Percentiles rank a stretch among this genome's conserved stretches.
Conservation (phyloP, 2,888 invertebrate genomes). For the Toxonevra muliebris region DNA sequence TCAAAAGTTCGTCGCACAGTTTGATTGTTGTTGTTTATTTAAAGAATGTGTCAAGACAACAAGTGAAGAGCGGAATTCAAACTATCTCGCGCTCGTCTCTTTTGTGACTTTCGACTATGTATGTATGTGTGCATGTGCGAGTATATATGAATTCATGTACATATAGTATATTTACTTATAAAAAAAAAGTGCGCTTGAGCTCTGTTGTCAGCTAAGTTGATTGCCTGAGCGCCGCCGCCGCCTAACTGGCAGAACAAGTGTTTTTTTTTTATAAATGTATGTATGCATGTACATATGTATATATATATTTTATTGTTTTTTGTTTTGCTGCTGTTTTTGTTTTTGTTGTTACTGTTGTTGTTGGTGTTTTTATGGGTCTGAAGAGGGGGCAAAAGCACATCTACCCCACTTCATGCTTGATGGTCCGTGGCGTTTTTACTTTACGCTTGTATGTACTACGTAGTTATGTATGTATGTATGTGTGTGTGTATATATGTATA, state of each 20-base stretch:
- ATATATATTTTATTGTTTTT: not conserved
- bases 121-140: too few relatives aligned
- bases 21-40: too few relatives aligned
- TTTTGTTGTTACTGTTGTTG: constrained; percentile 22
- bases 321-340: constrained; percentile 20
- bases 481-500: constrained; percentile 13
- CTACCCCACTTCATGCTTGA: constrained; percentile 22
- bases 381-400: constrained; percentile 1
- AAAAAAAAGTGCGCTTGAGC: constrained; percentile 23
- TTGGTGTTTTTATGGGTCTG: constrained; percentile 23
- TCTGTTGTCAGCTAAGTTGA: constrained; percentile 25
- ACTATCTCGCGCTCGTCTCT: too few relatives aligned
- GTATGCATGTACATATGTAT: not conserved
- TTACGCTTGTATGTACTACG: not conserved
- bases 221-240: constrained; percentile 19
- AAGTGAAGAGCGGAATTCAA: too few relatives aligned
- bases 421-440: constrained; percentile 24
- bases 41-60: too few relatives aligned
- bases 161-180: too few relatives aligned
- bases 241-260: constrained; percentile 33
- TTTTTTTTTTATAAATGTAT: constrained; percentile 13
- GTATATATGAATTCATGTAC: too few relatives aligned
- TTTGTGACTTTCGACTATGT: too few relatives aligned
- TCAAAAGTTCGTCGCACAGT: too few relatives aligned
- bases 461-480: not conserved